Evolutionary conservation across 2,888 invertebrate genomes (phyloP).

Genomic region (Morinoia aosen): DNA sequence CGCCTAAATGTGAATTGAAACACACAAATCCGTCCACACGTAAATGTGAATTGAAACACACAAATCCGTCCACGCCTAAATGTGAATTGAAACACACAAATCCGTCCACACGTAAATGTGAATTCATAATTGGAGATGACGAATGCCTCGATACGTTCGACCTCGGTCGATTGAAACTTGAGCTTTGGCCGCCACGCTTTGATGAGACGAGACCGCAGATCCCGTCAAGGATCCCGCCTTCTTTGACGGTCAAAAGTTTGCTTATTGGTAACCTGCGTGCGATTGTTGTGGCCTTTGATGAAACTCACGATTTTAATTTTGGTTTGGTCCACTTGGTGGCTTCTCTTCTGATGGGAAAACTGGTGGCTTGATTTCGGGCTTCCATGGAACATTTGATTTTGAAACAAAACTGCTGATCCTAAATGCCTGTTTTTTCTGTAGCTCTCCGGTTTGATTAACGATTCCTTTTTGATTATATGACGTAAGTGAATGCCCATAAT

Average conservation of each 20-base stretch:
- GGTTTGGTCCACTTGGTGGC: neutral
- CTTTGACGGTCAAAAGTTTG: neutral
- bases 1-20: no score
- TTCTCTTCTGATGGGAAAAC: neutral
- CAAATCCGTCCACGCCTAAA: no score
- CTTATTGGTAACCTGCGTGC: neutral
- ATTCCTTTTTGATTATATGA: neutral
- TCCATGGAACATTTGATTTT: neutral
- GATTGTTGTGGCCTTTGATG: neutral
- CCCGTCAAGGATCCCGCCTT: neutral
- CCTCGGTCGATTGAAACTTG: neutral
- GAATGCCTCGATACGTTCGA: neutral
- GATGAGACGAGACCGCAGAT: neutral
- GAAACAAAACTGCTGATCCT: neutral
- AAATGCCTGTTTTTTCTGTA: neutral
- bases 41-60: no score
- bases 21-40: no score
- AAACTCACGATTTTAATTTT: neutral
- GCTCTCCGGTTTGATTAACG: neutral
- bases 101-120: no score
- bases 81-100: no score
- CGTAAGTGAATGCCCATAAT: neutral
- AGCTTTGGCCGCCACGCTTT: neutral
- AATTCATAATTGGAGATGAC: neutral
- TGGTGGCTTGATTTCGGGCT: neutral